Evolutionary conservation across 1,140 invertebrate species (phyloP).

Genomic region (Drosophila sechellia): DNA sequence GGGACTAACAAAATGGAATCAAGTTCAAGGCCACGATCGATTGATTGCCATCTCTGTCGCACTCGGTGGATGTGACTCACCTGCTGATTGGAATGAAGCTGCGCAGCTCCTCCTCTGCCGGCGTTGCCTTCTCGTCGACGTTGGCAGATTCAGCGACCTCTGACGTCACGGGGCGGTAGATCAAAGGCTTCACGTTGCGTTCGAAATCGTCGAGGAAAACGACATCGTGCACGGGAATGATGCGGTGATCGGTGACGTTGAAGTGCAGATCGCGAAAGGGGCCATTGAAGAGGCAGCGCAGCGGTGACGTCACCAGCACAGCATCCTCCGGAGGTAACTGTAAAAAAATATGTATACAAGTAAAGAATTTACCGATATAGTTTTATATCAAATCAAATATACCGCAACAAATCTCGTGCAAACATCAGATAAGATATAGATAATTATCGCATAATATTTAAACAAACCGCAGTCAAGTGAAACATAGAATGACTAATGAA

Average conservation of each 20-base stretch:
- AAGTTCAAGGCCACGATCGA: constrained; percentile 61
- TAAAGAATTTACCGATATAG: neutral
- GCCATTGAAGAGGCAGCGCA: constrained; percentile 74
- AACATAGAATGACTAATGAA: too few species aligned
- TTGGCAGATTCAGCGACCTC: constrained; percentile 19
- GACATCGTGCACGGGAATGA: constrained; percentile 76
- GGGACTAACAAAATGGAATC: constrained; percentile 11
- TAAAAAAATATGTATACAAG: neutral
- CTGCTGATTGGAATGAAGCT: constrained; percentile 30
- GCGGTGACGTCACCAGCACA: constrained; percentile 51
- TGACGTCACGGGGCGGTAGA: constrained; percentile 70
- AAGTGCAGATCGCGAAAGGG: constrained; percentile 78
- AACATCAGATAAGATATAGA: constrained; percentile 12
- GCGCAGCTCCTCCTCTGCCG: constrained; percentile 17
- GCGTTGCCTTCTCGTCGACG: constrained; percentile 8
- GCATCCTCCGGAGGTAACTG: constrained; percentile 69
- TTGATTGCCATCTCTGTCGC: constrained; percentile 6
- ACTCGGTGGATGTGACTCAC: constrained; percentile 43
- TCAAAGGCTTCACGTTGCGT: constrained; percentile 68
- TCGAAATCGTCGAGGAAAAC: constrained; percentile 80
- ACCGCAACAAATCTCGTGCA: neutral
- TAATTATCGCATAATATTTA: constrained; percentile 27
- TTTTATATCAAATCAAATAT: constrained; percentile 1
- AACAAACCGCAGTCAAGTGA: neutral
- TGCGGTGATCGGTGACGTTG: constrained; percentile 64